phyloP scores from a whole-genome alignment of 1,140 invertebrate genomes.

The Pentalonia nigronervosa region DNA sequence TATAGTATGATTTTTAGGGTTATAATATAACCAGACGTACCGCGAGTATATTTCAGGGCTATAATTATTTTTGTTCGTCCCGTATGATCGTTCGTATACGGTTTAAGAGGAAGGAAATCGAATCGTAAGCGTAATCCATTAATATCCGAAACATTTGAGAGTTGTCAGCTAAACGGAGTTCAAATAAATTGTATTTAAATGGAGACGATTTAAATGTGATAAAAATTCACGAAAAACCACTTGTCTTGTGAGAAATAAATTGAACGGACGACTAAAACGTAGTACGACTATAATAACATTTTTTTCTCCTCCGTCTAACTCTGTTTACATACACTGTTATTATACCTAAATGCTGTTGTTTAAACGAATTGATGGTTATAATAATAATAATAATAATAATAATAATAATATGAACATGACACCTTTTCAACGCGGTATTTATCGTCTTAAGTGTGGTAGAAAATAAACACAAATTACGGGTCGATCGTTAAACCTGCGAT shows the following conservation, averaged over 20 bases:
- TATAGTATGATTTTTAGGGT: neutral
- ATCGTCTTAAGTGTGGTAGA: neutral
- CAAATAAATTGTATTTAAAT: conserved; percentile 1
- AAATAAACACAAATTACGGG: neutral
- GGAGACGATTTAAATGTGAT: conserved; percentile 29
- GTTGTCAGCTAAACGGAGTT: conserved; percentile 33
- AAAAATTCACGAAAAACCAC: neutral
- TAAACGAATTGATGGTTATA: neutral
- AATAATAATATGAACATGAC: neutral
- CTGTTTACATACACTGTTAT: neutral
- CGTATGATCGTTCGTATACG: neutral
- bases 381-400: neutral
- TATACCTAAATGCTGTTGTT: neutral
- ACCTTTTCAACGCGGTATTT: neutral
- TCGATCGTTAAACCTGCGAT: neutral
- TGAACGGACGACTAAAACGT: neutral
- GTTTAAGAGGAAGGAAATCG: neutral
- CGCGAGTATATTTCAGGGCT: neutral
- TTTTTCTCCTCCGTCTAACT: neutral
- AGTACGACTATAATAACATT: neutral
- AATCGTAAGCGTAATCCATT: conserved; percentile 19
- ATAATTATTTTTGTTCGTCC: neutral
- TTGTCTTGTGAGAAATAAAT: neutral
- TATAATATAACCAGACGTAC: neutral
- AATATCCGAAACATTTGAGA: conserved; percentile 17